Percentiles rank a stretch among this genome's conserved stretches.
Evolutionary conservation across 2,888 invertebrate genomes (phyloP).

Genomic region (Hirudinaria manillensis): DNA sequence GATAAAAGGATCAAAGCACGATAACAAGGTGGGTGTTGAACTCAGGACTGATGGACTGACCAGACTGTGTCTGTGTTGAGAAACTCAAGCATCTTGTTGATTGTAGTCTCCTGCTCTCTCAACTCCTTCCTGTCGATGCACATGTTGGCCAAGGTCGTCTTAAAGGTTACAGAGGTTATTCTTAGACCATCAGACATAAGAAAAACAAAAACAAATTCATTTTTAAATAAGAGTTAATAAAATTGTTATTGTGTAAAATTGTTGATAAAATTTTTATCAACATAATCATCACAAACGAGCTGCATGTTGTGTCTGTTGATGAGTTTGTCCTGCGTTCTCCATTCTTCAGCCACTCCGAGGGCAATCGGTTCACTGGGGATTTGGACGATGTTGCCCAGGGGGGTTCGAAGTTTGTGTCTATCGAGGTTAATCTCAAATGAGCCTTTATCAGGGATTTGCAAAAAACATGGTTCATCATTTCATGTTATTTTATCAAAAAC

Average conservation of each 20-base stretch:
- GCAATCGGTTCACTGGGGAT: conserved; percentile 82
- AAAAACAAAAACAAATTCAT: not conserved
- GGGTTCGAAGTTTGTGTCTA: conserved; percentile 81
- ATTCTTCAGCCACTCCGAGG: conserved; percentile 85
- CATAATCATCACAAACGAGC: conserved; percentile 61
- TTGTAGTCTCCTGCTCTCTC: conserved; percentile 69
- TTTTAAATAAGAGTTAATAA: not conserved
- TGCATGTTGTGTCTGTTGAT: conserved; percentile 80
- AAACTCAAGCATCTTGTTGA: conserved; percentile 71
- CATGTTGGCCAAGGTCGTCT: conserved; percentile 81
- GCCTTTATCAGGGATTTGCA: too few species aligned
- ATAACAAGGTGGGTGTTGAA: too few species aligned
- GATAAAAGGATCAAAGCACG: too few species aligned
- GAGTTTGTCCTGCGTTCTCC: conserved; percentile 75
- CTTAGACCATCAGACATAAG: not conserved
- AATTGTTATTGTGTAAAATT: not conserved
- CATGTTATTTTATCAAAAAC: too few species aligned
- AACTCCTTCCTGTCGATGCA: conserved; percentile 85
- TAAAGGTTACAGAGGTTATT: conserved; percentile 22
- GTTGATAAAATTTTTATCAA: not conserved
- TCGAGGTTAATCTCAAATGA: conserved; percentile 24
- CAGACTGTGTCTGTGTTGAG: conserved; percentile 57
- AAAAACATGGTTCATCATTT: not conserved
- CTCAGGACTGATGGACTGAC: conserved; percentile 44
- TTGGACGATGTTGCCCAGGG: conserved; percentile 69